Evolutionary conservation across 2,113 vertebrate species (phyloP).

Genomic region (Podarcis cretensis): DNA sequence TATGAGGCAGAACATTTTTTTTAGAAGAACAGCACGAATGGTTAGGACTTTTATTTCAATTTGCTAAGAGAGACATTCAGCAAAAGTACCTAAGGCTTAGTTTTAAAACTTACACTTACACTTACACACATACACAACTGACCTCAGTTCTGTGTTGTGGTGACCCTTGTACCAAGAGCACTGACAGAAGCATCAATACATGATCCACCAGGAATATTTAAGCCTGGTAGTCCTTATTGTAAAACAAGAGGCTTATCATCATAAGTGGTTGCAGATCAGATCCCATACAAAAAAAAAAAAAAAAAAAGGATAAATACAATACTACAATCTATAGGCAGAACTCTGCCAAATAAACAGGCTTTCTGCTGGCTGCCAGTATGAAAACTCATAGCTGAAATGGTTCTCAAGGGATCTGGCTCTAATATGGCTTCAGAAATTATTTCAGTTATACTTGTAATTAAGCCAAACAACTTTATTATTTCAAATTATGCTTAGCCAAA

Average conservation of each 20-base stretch:
- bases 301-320: not conserved
- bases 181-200: not conserved
- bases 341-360: not conserved
- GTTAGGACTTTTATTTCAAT: not conserved
- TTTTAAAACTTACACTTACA: not conserved
- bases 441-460: not conserved
- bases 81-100: not conserved
- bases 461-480: not conserved
- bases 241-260: not conserved
- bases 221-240: not conserved
- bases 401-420: not conserved
- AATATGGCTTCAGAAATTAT: not conserved
- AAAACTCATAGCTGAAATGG: fast-evolving
- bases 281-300: too few species aligned
- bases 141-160: not conserved
- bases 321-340: fast-evolving
- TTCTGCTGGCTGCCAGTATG: fast-evolving
- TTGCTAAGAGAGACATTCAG: not conserved
- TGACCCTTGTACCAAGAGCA: too few species aligned
- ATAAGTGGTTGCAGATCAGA: not conserved
- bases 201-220: not conserved
- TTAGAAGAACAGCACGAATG: not conserved
- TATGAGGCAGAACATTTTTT: not conserved
- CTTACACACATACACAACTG: not conserved
- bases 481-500: not conserved